Percentiles rank a stretch among this genome's conserved stretches.
phyloP scores from a whole-genome alignment of 2,113 vertebrate genomes.

The Hyperopisus bebe region DNA sequence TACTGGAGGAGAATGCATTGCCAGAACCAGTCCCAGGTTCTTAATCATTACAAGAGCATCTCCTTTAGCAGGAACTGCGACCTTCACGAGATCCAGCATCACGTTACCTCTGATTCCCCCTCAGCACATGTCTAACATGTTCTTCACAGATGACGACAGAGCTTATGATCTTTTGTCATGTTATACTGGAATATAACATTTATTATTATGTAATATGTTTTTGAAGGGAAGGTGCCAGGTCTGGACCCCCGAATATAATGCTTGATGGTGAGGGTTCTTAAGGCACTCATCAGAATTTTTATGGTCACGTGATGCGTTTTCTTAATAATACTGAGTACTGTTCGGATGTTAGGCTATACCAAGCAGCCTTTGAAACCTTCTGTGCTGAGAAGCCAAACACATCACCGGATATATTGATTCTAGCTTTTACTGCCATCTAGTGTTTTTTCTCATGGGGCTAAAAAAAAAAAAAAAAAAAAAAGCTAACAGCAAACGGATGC shows the following conservation, averaged over 20 bases:
- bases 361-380: background rate
- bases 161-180: background rate
- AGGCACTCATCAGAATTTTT: background rate
- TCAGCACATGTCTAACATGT: background rate
- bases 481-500: background rate
- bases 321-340: background rate
- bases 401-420: constrained; percentile 47
- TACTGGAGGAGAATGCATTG: background rate
- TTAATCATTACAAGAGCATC: background rate
- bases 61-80: background rate
- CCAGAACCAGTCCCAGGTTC: background rate
- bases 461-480: background rate
- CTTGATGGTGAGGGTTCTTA: background rate
- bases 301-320: background rate
- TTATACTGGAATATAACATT: background rate
- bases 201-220: background rate
- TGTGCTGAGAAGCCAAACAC: background rate
- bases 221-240: background rate
- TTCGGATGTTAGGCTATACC: background rate
- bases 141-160: background rate
- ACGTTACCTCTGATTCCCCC: background rate
- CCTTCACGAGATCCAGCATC: background rate
- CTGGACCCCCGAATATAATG: background rate
- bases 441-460: constrained; percentile 33
- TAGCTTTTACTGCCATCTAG: constrained; percentile 66